Evolutionary conservation across 2,797 vertebrate species (phyloP).

Genomic region (Craterocephalus amniculus): DNA sequence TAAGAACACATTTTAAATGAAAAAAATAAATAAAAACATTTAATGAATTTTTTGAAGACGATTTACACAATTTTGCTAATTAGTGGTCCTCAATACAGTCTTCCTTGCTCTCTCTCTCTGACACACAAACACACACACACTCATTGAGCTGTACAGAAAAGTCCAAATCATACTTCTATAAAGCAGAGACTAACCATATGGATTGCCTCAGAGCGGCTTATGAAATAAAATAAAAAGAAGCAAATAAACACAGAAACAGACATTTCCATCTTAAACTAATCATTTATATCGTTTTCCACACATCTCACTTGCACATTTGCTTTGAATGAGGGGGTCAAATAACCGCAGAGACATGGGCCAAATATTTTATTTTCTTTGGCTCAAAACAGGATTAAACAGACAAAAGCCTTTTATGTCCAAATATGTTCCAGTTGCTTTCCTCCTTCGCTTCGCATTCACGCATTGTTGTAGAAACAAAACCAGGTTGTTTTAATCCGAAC

Average conservation of each 20-base stretch:
- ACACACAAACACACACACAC: neutral
- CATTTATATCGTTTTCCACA: constrained; percentile 26
- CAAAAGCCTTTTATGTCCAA: constrained; percentile 62
- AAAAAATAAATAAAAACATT: neutral
- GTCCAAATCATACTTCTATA: neutral
- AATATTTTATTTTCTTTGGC: constrained; percentile 69
- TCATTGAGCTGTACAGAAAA: neutral
- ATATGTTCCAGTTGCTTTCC: constrained; percentile 57
- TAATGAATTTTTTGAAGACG: neutral
- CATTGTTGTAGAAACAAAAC: constrained; percentile 49
- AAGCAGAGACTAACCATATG: constrained; percentile 11
- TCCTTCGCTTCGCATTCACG: constrained; percentile 28
- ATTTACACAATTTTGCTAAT: neutral
- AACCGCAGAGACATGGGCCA: constrained; percentile 49
- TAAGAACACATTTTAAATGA: neutral
- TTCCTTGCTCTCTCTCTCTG: too few species aligned
- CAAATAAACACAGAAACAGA: constrained; percentile 32
- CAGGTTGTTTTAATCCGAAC: constrained; percentile 61
- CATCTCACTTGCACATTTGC: constrained; percentile 48
- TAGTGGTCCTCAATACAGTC: neutral
- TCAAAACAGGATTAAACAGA: constrained; percentile 53
- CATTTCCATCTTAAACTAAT: constrained; percentile 19
- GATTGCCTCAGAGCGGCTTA: constrained; percentile 19
- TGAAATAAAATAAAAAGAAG: constrained; percentile 1
- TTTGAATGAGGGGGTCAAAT: constrained; percentile 55